Conservation (phyloP, 2,797 vertebrate species). For the Aplochiton taeniatus region DNA sequence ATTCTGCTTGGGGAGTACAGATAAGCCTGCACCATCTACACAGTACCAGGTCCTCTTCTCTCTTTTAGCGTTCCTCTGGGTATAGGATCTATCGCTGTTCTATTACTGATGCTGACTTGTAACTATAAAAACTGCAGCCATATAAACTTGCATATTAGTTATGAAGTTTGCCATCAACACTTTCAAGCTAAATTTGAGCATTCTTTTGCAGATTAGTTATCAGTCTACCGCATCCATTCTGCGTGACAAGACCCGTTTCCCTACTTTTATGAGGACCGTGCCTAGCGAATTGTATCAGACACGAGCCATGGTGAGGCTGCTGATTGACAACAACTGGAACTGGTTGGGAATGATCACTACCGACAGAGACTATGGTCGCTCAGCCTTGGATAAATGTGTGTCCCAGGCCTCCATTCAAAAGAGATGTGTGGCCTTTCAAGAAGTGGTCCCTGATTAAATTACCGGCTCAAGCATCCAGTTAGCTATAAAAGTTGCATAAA, state of each 20-base stretch:
- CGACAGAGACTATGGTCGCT: conserved; percentile 84
- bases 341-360: conserved; percentile 86
- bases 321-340: conserved; percentile 78
- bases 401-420: conserved; percentile 71
- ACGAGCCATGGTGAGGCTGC: conserved; percentile 82
- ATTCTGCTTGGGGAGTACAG: too few relatives aligned
- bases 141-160: too few relatives aligned
- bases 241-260: conserved; percentile 87
- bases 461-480: conserved; percentile 57
- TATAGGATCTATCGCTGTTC: too few relatives aligned
- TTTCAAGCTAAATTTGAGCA: background rate
- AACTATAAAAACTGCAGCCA: too few relatives aligned
- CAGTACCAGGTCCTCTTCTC: too few relatives aligned
- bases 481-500: conserved; percentile 67
- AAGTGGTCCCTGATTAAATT: conserved; percentile 79
- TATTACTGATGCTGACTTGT: too few relatives aligned
- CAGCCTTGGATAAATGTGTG: conserved; percentile 79
- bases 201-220: conserved; percentile 82
- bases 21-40: too few relatives aligned
- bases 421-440: conserved; percentile 86
- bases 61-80: too few relatives aligned
- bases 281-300: conserved; percentile 86
- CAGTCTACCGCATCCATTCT: conserved; percentile 85
- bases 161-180: too few relatives aligned
- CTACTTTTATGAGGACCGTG: conserved; percentile 85